Evolutionary conservation across 2,113 vertebrate genomes (phyloP).

Genomic region (Polypterus bichir): DNA sequence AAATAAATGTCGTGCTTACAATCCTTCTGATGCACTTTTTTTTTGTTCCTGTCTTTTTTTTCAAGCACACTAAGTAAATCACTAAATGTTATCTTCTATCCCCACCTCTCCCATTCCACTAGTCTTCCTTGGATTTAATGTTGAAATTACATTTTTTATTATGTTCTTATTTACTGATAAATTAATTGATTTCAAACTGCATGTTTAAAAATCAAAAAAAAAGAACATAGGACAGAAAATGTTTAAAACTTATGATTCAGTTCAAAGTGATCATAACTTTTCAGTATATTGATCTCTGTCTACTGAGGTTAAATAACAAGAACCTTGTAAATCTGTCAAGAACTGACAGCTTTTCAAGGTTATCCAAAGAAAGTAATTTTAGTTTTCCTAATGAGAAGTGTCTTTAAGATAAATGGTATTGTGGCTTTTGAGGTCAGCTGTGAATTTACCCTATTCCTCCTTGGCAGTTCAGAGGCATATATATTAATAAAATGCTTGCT

Average conservation of each 20-base stretch:
- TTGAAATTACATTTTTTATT: no score
- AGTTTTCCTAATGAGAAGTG: background rate
- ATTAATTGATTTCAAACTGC: no score
- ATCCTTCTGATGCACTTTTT: no score
- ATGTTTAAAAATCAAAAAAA: no score
- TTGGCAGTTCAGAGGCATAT: background rate
- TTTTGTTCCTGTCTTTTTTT: no score
- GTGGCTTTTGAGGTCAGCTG: background rate
- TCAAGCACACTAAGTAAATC: no score
- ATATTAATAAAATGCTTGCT: background rate
- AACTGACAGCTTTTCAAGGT: conserved; percentile 1
- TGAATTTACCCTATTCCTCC: background rate
- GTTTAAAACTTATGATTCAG: background rate
- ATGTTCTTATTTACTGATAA: no score
- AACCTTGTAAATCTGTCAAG: background rate
- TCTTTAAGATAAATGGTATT: background rate
- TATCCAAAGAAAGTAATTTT: background rate
- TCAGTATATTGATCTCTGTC: background rate
- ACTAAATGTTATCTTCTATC: no score
- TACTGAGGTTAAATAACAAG: background rate
- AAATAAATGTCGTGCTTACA: no score
- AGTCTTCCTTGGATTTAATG: no score
- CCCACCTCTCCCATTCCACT: no score
- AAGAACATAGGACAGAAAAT: no score
- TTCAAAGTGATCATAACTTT: background rate